Percentiles rank a stretch among this genome's conserved stretches.
Evolutionary conservation across 2,113 vertebrate genomes (phyloP).

Genomic region (Urocolius indicus): DNA sequence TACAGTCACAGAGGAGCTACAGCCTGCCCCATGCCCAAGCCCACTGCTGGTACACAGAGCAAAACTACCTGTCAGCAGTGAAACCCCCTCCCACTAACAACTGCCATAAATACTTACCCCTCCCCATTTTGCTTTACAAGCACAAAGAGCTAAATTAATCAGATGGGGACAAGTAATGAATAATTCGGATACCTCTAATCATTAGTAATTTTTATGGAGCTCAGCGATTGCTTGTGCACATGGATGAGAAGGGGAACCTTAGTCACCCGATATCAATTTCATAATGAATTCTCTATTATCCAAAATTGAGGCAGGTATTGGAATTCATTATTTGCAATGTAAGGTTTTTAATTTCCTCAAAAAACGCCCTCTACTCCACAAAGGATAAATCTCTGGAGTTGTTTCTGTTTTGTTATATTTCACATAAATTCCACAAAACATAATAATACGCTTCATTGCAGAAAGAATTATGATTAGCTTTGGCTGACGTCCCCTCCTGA

Average conservation of each 20-base stretch:
- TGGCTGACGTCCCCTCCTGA: not conserved
- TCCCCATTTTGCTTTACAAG: not conserved
- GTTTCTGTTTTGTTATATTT: not conserved
- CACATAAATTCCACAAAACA: not conserved
- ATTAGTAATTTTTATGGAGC: not conserved
- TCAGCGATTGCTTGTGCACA: not conserved
- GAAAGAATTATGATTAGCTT: not conserved
- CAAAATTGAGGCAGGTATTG: not conserved
- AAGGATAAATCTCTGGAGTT: not conserved
- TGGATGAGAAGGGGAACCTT: not conserved
- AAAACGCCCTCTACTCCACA: fast-evolving
- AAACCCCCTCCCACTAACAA: not conserved
- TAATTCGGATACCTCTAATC: not conserved
- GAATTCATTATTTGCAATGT: not conserved
- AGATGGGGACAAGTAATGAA: not conserved
- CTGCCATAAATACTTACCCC: not conserved
- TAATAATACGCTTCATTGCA: not conserved
- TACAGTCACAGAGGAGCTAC: not conserved
- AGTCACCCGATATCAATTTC: not conserved
- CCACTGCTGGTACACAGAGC: fast-evolving
- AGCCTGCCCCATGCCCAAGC: not conserved
- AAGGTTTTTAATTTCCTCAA: not conserved
- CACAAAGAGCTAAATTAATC: not conserved
- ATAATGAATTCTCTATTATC: not conserved
- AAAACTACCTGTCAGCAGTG: not conserved